Evolutionary conservation across 2,113 vertebrate genomes (phyloP).

Genomic region (Xenus cinereus): DNA sequence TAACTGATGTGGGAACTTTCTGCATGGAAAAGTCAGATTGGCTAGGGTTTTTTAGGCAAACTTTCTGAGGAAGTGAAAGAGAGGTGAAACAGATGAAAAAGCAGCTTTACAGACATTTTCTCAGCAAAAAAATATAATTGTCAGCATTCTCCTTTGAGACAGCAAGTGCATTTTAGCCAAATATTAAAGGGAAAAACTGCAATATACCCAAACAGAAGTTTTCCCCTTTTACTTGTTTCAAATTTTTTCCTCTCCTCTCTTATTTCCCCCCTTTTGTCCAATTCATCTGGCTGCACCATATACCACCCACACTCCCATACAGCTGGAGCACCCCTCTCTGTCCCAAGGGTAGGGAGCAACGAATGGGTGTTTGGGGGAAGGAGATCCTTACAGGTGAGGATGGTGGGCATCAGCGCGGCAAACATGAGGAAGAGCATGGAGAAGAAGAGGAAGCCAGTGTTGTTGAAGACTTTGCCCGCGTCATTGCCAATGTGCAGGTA

Average conservation of each 20-base stretch:
- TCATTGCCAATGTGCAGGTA: conserved; percentile 97
- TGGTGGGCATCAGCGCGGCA: conserved; percentile 94
- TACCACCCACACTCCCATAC: not conserved
- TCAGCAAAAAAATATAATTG: not conserved
- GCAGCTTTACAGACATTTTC: not conserved
- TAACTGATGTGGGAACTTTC: not conserved
- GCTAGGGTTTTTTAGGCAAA: not conserved
- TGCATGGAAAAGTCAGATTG: not conserved
- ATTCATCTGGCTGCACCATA: not conserved
- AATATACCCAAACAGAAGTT: not conserved
- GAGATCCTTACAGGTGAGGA: conserved; percentile 91
- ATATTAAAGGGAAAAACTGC: not conserved
- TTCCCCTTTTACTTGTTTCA: not conserved
- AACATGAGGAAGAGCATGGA: conserved; percentile 99
- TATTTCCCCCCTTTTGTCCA: not conserved
- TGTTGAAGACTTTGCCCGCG: conserved; percentile 98
- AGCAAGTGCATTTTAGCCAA: fast-evolving
- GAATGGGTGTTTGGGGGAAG: not conserved
- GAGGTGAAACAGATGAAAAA: not conserved
- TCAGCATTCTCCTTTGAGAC: not conserved
- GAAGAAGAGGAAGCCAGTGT: conserved; percentile 98
- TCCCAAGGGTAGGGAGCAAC: not conserved
- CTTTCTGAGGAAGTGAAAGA: not conserved
- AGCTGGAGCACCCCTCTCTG: not conserved
- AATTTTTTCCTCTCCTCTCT: not conserved